A percentile compares a stretch with the other conserved stretches of the same genome.
Conservation (phyloP, 2,113 vertebrate genomes). For the Xerus inauris region DNA sequence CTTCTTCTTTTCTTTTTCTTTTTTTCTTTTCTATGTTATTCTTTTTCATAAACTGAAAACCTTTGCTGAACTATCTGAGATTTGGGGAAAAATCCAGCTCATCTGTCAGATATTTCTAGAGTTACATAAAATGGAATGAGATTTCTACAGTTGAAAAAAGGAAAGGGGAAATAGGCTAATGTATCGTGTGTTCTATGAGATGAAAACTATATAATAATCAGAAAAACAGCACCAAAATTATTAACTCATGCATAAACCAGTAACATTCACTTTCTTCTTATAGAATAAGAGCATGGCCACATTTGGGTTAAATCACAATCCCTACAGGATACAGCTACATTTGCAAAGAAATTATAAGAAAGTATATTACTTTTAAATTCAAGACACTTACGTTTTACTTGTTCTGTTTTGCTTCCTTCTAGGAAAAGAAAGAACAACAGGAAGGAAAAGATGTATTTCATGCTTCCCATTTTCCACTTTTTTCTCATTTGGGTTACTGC, state of each 20-base stretch:
- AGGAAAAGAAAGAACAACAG: constrained; percentile 86
- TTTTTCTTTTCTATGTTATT: constrained; percentile 36
- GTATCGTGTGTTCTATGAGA: constrained; percentile 74
- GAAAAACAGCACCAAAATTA: constrained; percentile 73
- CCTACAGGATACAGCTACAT: constrained; percentile 51
- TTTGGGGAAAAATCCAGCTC: constrained; percentile 82
- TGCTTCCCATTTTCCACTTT: constrained; percentile 83
- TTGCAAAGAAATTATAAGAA: constrained; percentile 64
- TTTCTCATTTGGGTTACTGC: constrained; percentile 79
- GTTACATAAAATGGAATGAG: constrained; percentile 83
- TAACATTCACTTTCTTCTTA: constrained; percentile 61
- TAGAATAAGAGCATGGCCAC: constrained; percentile 34
- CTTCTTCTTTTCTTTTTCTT: background rate
- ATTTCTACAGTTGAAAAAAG: constrained; percentile 74
- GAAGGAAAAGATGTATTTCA: constrained; percentile 81
- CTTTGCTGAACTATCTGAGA: constrained; percentile 79
- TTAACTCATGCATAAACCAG: constrained; percentile 59
- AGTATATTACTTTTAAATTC: constrained; percentile 51
- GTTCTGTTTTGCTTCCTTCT: constrained; percentile 87
- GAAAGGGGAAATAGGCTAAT: constrained; percentile 80
- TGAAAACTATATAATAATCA: constrained; percentile 80
- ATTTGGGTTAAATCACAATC: constrained; percentile 56
- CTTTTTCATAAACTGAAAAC: constrained; percentile 79
- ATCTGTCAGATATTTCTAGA: constrained; percentile 84
- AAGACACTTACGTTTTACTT: constrained; percentile 89